phyloP scores from a whole-genome alignment of 2,797 vertebrate species.

The Micromesistius poutassou region DNA sequence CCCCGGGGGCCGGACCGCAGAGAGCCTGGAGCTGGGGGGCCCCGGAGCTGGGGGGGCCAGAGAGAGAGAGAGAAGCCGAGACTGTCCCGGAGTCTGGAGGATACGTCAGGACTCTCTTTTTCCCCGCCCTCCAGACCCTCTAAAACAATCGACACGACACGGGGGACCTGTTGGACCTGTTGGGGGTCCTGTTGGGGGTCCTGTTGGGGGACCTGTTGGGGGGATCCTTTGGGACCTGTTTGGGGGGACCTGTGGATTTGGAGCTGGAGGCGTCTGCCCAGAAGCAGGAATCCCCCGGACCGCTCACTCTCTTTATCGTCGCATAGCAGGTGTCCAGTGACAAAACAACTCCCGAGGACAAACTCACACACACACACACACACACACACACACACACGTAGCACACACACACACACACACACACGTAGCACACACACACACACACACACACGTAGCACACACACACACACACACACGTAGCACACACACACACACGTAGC shows the following conservation, averaged over 20 bases:
- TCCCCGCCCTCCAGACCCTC: conserved; percentile 23
- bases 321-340: conserved; percentile 70
- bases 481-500: conserved; percentile 42
- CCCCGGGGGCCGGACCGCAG: neutral
- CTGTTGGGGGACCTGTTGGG: too few relatives aligned
- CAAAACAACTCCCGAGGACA: conserved; percentile 73
- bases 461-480: conserved; percentile 7
- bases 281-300: conserved; percentile 37
- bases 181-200: too few relatives aligned
- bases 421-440: conserved; percentile 33
- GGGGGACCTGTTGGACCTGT: too few relatives aligned
- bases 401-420: too few relatives aligned
- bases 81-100: conserved; percentile 3
- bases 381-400: conserved; percentile 43
- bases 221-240: neutral
- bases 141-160: neutral
- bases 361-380: neutral
- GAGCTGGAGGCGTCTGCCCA: conserved; percentile 39
- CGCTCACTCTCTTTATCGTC: conserved; percentile 45
- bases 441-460: conserved; percentile 24
- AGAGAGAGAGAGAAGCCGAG: conserved; percentile 8
- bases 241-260: conserved; percentile 21
- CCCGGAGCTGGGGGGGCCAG: conserved; percentile 24
- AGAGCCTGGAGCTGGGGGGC: conserved; percentile 15
- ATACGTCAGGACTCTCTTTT: conserved; percentile 22